Conservation (phyloP, 2,888 invertebrate genomes). For the Vandiemenella viatica region DNA sequence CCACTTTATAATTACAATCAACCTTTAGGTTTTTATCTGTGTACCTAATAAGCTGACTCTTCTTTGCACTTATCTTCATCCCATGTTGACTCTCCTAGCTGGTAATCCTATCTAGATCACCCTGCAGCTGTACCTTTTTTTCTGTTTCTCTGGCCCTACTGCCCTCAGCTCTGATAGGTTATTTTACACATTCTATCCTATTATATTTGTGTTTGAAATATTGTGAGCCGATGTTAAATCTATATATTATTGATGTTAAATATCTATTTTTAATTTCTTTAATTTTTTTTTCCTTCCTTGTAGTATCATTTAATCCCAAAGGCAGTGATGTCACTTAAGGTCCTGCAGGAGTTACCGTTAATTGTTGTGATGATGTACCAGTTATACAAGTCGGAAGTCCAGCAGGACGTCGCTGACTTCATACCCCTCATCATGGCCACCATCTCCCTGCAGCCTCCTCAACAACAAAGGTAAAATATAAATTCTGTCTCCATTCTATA, state of each 20-base stretch:
- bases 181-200: no score
- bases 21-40: no score
- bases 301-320: conserved; percentile 90
- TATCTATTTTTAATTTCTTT: background rate
- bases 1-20: no score
- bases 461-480: conserved; percentile 50
- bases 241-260: background rate
- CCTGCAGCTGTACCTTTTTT: no score
- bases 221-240: no score
- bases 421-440: conserved; percentile 92
- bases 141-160: no score
- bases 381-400: conserved; percentile 86
- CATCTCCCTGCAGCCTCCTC: conserved; percentile 76
- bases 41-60: no score
- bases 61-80: no score
- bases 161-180: no score
- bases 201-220: background rate
- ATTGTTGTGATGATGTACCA: conserved; percentile 97
- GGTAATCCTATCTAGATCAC: no score
- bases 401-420: conserved; percentile 89
- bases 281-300: conserved; percentile 25
- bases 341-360: conserved; percentile 91
- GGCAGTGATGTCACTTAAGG: conserved; percentile 84
- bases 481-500: no score
- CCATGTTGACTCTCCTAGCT: no score